Percentiles rank a stretch among this genome's conserved stretches.
phyloP scores from a whole-genome alignment of 2,113 vertebrate genomes.

The Prietella phreatophila region DNA sequence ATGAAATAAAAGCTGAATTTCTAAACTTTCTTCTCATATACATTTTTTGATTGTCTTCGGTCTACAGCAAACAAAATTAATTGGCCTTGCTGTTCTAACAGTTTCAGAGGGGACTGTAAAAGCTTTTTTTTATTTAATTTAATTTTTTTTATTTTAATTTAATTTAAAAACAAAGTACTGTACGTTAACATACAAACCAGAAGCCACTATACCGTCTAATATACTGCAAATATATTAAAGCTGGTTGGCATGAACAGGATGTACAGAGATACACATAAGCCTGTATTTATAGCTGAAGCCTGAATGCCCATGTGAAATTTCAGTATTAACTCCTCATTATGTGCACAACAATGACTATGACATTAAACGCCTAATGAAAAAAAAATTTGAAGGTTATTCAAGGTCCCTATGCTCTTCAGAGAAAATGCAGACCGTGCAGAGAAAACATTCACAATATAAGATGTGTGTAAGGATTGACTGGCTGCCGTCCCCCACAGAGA shows the following conservation, averaged over 20 bases:
- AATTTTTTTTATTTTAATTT: too few species aligned
- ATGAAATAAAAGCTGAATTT: too few species aligned
- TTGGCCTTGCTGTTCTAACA: too few species aligned
- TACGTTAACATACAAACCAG: not conserved
- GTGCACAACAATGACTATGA: not conserved
- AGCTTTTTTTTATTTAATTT: not conserved
- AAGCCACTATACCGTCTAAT: not conserved
- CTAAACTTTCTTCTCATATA: too few species aligned
- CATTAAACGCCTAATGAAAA: not conserved
- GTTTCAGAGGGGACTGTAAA: not conserved
- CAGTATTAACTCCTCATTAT: not conserved
- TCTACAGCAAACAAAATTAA: too few species aligned
- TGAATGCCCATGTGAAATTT: not conserved
- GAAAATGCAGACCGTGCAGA: slow-evolving; percentile 22
- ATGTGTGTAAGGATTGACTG: slow-evolving; percentile 45
- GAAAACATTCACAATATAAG: slow-evolving; percentile 39
- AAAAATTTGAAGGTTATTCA: slow-evolving; percentile 6
- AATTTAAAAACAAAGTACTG: not conserved
- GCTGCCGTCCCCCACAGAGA: slow-evolving; percentile 39
- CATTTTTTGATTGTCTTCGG: too few species aligned
- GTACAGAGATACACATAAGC: not conserved
- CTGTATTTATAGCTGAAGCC: not conserved
- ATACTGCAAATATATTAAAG: not conserved
- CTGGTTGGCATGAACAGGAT: not conserved
- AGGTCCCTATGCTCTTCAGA: slow-evolving; percentile 9